These are phyloP conservation scores for Bombyx mandarina DNA, from an alignment of 1,140 invertebrate genomes.

Conservation along the genomic window DNA sequence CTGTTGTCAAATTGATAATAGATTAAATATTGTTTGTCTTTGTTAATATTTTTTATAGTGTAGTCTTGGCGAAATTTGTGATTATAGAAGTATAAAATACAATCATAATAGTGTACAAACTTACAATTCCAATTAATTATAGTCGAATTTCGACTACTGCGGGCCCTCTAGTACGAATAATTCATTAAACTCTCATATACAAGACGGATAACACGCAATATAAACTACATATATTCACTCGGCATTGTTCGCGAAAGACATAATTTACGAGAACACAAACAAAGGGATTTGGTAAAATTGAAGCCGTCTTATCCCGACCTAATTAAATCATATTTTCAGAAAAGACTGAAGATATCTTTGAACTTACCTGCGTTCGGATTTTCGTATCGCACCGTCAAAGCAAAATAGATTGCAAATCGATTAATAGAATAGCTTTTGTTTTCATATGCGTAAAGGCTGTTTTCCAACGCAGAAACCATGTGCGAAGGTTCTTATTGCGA, in stretches of 20 bases:
- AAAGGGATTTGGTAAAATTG: not conserved
- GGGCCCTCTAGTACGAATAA: too few relatives aligned
- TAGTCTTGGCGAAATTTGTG: too few relatives aligned
- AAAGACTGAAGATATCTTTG: conserved; percentile 48
- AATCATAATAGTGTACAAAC: too few relatives aligned
- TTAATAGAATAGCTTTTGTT: not conserved
- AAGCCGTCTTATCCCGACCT: conserved; percentile 20
- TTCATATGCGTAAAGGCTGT: not conserved
- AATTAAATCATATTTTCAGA: conserved; percentile 43
- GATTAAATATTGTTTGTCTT: too few relatives aligned
- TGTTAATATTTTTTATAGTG: too few relatives aligned
- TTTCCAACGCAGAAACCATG: not conserved
- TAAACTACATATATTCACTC: too few relatives aligned
- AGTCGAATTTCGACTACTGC: too few relatives aligned
- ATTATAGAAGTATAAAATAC: too few relatives aligned
- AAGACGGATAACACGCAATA: too few relatives aligned
- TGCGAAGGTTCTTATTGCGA: conserved; percentile 6
- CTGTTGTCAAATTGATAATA: too few relatives aligned
- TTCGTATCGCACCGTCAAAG: conserved; percentile 10
- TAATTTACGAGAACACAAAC: not conserved
- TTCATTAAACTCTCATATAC: too few relatives aligned
- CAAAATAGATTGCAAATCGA: not conserved
- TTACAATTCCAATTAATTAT: too few relatives aligned
- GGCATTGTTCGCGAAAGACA: not conserved
- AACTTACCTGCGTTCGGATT: conserved; percentile 45